Conservation (phyloP, 2,888 invertebrate genomes). For the Cheilosia vernalis region DNA sequence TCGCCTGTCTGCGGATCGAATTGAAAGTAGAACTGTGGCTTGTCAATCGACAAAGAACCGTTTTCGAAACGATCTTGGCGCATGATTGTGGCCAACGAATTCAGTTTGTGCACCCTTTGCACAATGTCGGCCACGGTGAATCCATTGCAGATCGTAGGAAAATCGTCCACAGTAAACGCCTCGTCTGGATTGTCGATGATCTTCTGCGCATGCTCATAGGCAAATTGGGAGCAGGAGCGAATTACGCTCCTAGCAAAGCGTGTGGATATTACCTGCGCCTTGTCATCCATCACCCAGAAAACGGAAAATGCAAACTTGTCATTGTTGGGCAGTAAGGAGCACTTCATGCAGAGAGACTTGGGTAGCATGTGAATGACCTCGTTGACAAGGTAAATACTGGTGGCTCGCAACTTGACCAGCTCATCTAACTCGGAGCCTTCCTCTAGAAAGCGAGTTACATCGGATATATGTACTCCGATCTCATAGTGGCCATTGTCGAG, state of each 20-base stretch:
- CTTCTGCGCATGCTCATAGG: conserved; percentile 96
- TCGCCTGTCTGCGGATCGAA: conserved; percentile 87
- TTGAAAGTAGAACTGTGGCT: conserved; percentile 91
- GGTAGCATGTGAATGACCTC: conserved; percentile 97
- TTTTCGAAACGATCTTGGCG: conserved; percentile 88
- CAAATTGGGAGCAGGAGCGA: conserved; percentile 93
- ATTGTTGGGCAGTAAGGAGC: conserved; percentile 93
- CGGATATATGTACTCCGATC: conserved; percentile 97
- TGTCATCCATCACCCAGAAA: conserved; percentile 92
- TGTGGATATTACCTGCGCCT: conserved; percentile 85
- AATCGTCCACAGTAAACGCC: conserved; percentile 84
- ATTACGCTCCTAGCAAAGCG: conserved; percentile 93
- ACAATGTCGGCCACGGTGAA: conserved; percentile 86
- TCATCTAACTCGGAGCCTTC: conserved; percentile 90
- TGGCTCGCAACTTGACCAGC: conserved; percentile 91
- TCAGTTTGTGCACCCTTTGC: conserved; percentile 86
- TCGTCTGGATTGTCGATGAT: conserved; percentile 90
- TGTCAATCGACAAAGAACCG: conserved; percentile 94
- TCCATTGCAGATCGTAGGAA: conserved; percentile 87
- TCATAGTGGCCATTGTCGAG: conserved; percentile 88
- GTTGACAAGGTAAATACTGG: conserved; percentile 95
- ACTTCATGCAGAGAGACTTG: conserved; percentile 92
- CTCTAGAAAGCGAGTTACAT: conserved; percentile 92
- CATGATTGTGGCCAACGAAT: conserved; percentile 88
- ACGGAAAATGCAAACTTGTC: conserved; percentile 96